Evolutionary conservation across 2,113 vertebrate species (phyloP).

Genomic region (Colinus virginianus): DNA sequence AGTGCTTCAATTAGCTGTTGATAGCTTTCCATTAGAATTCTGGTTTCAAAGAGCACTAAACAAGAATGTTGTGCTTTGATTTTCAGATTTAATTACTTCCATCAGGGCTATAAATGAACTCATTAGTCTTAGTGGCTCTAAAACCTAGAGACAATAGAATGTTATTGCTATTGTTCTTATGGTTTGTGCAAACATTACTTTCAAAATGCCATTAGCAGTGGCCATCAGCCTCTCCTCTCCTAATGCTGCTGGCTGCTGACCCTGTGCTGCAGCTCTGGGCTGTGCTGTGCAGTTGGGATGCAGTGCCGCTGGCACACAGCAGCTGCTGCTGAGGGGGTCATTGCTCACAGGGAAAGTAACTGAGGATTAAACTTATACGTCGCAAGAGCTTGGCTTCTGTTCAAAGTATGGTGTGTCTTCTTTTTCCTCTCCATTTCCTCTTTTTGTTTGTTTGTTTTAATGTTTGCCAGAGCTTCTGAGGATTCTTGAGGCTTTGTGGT

Average conservation of each 20-base stretch:
- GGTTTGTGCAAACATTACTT: constrained; percentile 47
- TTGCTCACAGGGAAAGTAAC: not conserved
- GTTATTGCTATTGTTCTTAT: constrained; percentile 64
- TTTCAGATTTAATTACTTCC: constrained; percentile 89
- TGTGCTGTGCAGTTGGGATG: not conserved
- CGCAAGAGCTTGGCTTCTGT: not conserved
- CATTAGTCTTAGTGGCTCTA: constrained; percentile 87
- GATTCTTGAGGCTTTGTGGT: not conserved
- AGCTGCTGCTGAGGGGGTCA: not conserved
- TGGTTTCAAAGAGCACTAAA: constrained; percentile 80
- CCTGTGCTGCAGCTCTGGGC: not conserved
- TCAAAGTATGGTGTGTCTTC: not conserved
- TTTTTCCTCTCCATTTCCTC: not conserved
- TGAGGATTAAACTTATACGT: not conserved
- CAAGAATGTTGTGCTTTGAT: constrained; percentile 80
- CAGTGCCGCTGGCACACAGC: accelerated
- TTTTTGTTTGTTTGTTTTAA: not conserved
- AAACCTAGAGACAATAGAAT: constrained; percentile 69
- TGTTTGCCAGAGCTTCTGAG: not conserved
- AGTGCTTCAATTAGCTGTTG: constrained; percentile 79
- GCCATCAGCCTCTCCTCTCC: not conserved
- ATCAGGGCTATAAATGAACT: constrained; percentile 90
- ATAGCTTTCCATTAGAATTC: constrained; percentile 79
- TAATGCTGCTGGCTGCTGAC: not conserved
- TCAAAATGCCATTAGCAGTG: not conserved